A percentile compares a stretch with the other conserved stretches of the same genome.
These are phyloP conservation scores for Isotomurus palustris DNA, from an alignment of 2,888 invertebrate species.

Conservation along the genomic window DNA sequence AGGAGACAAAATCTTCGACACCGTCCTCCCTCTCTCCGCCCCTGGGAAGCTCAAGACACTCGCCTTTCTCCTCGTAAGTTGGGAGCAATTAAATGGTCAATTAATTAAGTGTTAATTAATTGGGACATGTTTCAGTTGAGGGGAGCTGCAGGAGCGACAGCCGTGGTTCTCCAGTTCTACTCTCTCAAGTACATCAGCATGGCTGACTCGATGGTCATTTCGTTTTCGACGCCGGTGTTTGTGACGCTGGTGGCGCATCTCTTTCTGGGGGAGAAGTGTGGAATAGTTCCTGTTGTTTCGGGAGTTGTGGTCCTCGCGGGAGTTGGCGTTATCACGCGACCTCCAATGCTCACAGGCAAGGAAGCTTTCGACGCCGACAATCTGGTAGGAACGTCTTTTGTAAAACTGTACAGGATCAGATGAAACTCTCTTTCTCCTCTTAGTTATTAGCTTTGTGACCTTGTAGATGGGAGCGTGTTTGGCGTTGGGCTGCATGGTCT, in stretches of 20 bases:
- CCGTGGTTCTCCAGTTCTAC: conserved; percentile 38
- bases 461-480: conserved; percentile 38
- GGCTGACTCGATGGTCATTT: conserved; percentile 36
- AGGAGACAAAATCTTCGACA: conserved; percentile 25
- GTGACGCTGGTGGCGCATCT: conserved; percentile 26
- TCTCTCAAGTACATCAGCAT: conserved; percentile 36
- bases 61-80: neutral
- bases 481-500: conserved; percentile 36
- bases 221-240: conserved; percentile 37
- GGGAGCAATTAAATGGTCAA: neutral
- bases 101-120: neutral
- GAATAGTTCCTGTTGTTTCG: conserved; percentile 33
- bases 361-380: conserved; percentile 32
- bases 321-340: conserved; percentile 36
- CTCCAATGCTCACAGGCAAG: conserved; percentile 39
- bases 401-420: neutral
- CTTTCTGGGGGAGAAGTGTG: conserved; percentile 34
- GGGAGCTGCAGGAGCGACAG: conserved; percentile 27
- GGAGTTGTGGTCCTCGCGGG: conserved; percentile 35
- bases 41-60: conserved; percentile 21
- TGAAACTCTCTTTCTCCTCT: no score
- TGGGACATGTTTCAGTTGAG: conserved; percentile 15
- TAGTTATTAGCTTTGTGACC: neutral
- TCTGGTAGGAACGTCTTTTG: conserved; percentile 20
- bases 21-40: conserved; percentile 10